These are phyloP conservation scores for Eledona agricola DNA, from an alignment of 2,888 invertebrate species.

Conservation along the genomic window DNA sequence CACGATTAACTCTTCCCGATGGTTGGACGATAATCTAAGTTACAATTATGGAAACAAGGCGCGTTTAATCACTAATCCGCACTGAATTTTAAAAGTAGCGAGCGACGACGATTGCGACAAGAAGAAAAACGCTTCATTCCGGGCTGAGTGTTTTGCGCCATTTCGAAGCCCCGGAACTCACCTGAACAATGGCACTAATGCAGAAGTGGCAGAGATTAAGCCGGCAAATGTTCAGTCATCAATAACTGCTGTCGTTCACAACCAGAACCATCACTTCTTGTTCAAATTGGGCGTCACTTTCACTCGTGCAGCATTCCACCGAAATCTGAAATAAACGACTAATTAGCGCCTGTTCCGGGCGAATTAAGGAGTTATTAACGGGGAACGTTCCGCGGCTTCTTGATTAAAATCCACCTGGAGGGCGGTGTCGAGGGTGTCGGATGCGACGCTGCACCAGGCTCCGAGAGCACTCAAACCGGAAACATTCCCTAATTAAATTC, in stretches of 20 bases:
- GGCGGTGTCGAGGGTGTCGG: conserved; percentile 22
- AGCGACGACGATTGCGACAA: too few relatives aligned
- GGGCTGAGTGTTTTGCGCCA: not conserved
- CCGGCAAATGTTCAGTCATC: conserved; percentile 35
- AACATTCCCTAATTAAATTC: conserved; percentile 44
- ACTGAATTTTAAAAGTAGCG: too few relatives aligned
- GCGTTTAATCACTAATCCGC: too few relatives aligned
- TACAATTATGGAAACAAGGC: too few relatives aligned
- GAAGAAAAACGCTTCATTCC: not conserved
- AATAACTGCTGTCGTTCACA: conserved; percentile 37
- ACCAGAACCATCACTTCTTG: conserved; percentile 39
- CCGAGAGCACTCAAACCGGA: conserved; percentile 42
- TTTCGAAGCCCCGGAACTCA: conserved; percentile 15
- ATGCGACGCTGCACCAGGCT: conserved; percentile 30
- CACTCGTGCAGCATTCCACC: conserved; percentile 29
- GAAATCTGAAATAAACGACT: conserved; percentile 30
- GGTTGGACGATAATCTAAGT: too few relatives aligned
- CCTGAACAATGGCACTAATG: conserved; percentile 35
- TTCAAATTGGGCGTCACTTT: conserved; percentile 44
- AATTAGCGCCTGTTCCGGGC: conserved; percentile 13
- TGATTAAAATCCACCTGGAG: conserved; percentile 26
- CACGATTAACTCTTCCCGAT: not conserved
- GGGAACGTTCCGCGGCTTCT: conserved; percentile 4
- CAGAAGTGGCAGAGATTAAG: conserved; percentile 35
- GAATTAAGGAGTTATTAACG: conserved; percentile 18